Percentiles rank a stretch among this genome's conserved stretches.
phyloP scores from a whole-genome alignment of 37 sponge, comb jelly and placozoan species.

The Haliclona indistincta region DNA sequence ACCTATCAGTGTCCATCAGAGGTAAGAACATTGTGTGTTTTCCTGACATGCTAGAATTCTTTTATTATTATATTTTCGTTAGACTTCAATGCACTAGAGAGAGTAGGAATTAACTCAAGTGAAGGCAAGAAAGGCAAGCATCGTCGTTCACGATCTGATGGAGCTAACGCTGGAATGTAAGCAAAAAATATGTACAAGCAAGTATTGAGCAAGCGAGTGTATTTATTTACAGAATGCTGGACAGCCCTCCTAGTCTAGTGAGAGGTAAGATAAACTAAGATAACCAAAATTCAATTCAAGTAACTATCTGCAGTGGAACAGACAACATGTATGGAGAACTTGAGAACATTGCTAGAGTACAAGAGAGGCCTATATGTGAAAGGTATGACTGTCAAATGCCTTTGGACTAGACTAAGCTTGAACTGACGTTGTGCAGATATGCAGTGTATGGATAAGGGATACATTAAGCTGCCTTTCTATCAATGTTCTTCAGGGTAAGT shows the following conservation, averaged over 20 bases:
- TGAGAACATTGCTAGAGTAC: slow-evolving; percentile 35
- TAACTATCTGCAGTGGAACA: slow-evolving; percentile 32
- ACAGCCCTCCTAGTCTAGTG: slow-evolving; percentile 11
- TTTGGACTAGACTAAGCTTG: not conserved
- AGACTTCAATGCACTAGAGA: too few species aligned
- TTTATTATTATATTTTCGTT: too few species aligned
- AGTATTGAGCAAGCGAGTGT: too few species aligned
- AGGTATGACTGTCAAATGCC: slow-evolving; percentile 27
- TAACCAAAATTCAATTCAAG: not conserved
- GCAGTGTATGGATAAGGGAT: slow-evolving; percentile 55
- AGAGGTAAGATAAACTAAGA: slow-evolving; percentile 9
- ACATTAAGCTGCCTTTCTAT: slow-evolving; percentile 29
- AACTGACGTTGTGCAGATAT: slow-evolving; percentile 30
- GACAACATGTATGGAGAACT: slow-evolving; percentile 38
- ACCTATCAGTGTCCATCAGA: too few species aligned
- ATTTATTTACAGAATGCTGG: too few species aligned
- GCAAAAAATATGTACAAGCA: too few species aligned
- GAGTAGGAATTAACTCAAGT: too few species aligned
- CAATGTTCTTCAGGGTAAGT: slow-evolving; percentile 42
- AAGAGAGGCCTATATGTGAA: slow-evolving; percentile 45
- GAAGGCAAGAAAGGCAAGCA: not conserved
- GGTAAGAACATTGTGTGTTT: too few species aligned
- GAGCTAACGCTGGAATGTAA: too few species aligned
- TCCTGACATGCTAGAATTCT: too few species aligned
- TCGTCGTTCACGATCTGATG: too few species aligned